Evolutionary conservation across 2,888 invertebrate species (phyloP).

Genomic region (Epinotia ramella): DNA sequence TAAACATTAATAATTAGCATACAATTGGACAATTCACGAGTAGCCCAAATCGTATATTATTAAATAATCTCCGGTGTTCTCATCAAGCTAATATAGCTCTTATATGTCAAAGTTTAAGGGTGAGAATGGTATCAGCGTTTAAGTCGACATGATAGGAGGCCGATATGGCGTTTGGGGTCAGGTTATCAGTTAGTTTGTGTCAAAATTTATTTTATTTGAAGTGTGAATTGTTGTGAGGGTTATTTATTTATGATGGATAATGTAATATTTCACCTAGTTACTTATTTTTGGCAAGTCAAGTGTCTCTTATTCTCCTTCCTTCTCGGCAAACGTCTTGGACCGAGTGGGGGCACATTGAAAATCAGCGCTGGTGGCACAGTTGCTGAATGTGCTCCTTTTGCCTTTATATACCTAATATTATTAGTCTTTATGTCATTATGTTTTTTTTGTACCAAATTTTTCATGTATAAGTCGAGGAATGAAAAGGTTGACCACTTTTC

Average conservation of each 20-base stretch:
- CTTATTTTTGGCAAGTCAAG: neutral
- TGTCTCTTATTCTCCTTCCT: too few relatives aligned
- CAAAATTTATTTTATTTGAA: constrained; percentile 5
- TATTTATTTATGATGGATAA: neutral
- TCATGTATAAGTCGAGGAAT: too few relatives aligned
- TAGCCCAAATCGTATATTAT: constrained; percentile 8
- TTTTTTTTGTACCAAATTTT: too few relatives aligned
- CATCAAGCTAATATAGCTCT: neutral
- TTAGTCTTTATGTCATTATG: too few relatives aligned
- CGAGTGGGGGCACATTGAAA: too few relatives aligned
- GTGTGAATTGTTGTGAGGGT: constrained; percentile 6
- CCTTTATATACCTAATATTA: too few relatives aligned
- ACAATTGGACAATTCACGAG: constrained; percentile 27
- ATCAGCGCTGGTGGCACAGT: too few relatives aligned
- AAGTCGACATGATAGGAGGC: neutral
- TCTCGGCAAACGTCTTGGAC: too few relatives aligned
- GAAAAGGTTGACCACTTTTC: too few relatives aligned
- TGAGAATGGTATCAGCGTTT: neutral
- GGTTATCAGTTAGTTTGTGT: constrained; percentile 31
- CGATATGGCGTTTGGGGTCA: constrained; percentile 43
- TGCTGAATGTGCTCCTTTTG: too few relatives aligned
- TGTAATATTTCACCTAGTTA: neutral
- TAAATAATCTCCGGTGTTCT: neutral
- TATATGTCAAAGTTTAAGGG: neutral
- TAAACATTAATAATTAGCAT: constrained; percentile 37